Base-by-base conservation (phyloP, 2,113 vertebrate genomes). In the Clarias batrachus region DNA sequence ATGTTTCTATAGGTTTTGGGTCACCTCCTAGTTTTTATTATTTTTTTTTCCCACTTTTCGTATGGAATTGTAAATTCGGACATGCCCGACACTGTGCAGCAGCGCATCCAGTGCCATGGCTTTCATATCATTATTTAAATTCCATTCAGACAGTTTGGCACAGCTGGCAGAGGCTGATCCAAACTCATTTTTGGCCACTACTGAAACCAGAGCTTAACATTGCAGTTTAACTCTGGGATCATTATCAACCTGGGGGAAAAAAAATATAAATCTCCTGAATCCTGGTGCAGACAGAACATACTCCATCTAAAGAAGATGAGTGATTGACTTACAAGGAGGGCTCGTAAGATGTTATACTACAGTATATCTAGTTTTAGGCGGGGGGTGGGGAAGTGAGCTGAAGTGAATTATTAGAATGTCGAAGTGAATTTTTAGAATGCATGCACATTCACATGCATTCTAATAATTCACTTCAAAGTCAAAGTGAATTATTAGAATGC, bases 131-230 rank as follows among this genome's bases (percentile, higher is more conserved):
- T 79, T 57, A 79, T 54, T 54, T 57, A 77, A 77, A 9, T 77
- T 25, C 48, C 74, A 33, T 54, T 79, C 52, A 78, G 54, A 78
- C 76, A 79, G n/a, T 79, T 57, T 79, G 33, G 54, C 54, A 57
- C 76, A 79, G 76, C 54, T 79, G 52, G 52, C n/a, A 79, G 54
- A 59, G 54, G 52, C n/a, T 79, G 76, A 79, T 59, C n/a, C n/a
- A 59, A 79, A 79, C 16, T 79, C 76, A 57, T 79, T 79, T 33
- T 79, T 0, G 8, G 54, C 8, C 2, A 16, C 76, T 30, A 79
- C 54, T 17, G 76, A 79, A 57, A 8, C 76, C 48, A 79, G 14
- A 54, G n/a, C 19, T 10, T 54, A 11, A 79, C 76, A 79, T 9
- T 11, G 8, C 16, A 14, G 54, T 79, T 59, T 57, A 78, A 30